Conservation (phyloP, 2,888 invertebrate species). For the Xylota segnis region DNA sequence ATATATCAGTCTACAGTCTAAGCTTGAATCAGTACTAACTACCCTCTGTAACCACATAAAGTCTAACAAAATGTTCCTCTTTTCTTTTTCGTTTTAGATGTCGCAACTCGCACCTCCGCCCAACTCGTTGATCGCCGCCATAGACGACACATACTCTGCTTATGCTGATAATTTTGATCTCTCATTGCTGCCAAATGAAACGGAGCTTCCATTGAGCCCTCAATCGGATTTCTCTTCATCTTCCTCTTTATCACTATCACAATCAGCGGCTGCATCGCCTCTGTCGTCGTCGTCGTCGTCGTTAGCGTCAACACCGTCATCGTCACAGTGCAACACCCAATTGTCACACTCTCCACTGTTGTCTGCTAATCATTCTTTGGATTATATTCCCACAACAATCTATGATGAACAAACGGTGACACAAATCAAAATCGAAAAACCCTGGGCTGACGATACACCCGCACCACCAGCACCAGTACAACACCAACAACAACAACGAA, state of each 20-base stretch:
- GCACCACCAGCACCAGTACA: slow-evolving; percentile 19
- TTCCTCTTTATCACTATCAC: slow-evolving; percentile 82
- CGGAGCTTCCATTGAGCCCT: slow-evolving; percentile 83
- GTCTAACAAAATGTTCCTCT: slow-evolving; percentile 1
- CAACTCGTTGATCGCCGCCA: slow-evolving; percentile 75
- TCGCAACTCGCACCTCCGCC: slow-evolving; percentile 62
- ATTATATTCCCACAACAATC: slow-evolving; percentile 80
- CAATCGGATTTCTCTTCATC: slow-evolving; percentile 84
- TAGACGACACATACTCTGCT: slow-evolving; percentile 81
- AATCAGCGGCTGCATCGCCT: slow-evolving; percentile 84
- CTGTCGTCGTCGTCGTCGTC: slow-evolving; percentile 25
- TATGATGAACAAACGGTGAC: slow-evolving; percentile 78
- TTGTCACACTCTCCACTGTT: slow-evolving; percentile 22
- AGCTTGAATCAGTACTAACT: too few relatives aligned
- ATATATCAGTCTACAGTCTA: too few relatives aligned
- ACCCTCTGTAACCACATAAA: too few relatives aligned
- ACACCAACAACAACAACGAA: slow-evolving; percentile 76
- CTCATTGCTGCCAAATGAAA: slow-evolving; percentile 89
- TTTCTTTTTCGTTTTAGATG: slow-evolving; percentile 56
- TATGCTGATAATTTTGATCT: slow-evolving; percentile 89
- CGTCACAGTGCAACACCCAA: background rate
- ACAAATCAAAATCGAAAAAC: slow-evolving; percentile 83
- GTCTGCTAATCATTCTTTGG: slow-evolving; percentile 66
- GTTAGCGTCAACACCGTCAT: background rate
- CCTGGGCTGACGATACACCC: slow-evolving; percentile 79